Evolutionary conservation across 1,140 invertebrate genomes (phyloP).

Genomic region (Epicauta chinensis): DNA sequence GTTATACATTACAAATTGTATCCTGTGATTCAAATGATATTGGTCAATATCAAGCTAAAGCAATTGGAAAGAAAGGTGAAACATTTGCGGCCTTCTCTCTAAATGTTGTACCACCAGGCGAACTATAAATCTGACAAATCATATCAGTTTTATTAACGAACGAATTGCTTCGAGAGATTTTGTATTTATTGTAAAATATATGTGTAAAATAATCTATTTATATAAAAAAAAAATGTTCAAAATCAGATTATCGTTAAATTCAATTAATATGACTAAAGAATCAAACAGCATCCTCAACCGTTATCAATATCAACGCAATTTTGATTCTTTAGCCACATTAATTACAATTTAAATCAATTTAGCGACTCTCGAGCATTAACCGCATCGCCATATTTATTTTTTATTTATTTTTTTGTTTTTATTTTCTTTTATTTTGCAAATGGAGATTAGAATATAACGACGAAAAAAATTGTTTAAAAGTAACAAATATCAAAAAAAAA

Average conservation of each 20-base stretch:
- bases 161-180: slow-evolving; percentile 35
- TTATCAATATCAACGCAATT: not conserved
- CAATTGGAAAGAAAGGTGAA: slow-evolving; percentile 78
- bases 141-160: slow-evolving; percentile 29
- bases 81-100: slow-evolving; percentile 77
- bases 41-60: slow-evolving; percentile 85
- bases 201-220: slow-evolving; percentile 33
- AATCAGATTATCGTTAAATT: no score
- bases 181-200: slow-evolving; percentile 34
- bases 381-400: not conserved
- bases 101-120: slow-evolving; percentile 56
- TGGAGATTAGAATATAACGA: slow-evolving; percentile 27
- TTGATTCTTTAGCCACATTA: not conserved
- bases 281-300: slow-evolving; percentile 35
- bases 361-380: slow-evolving; percentile 4
- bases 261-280: not conserved
- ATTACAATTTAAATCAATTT: not conserved
- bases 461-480: slow-evolving; percentile 25
- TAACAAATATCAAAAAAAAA: slow-evolving; percentile 35
- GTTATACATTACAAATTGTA: slow-evolving; percentile 69
- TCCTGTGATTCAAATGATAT: slow-evolving; percentile 71
- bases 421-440: slow-evolving; percentile 20
- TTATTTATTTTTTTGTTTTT: not conserved
- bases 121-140: slow-evolving; percentile 31
- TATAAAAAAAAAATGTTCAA: slow-evolving; percentile 19